These are phyloP conservation scores for Epirrita christyi DNA, from an alignment of 2,888 invertebrate genomes.

Conservation along the genomic window DNA sequence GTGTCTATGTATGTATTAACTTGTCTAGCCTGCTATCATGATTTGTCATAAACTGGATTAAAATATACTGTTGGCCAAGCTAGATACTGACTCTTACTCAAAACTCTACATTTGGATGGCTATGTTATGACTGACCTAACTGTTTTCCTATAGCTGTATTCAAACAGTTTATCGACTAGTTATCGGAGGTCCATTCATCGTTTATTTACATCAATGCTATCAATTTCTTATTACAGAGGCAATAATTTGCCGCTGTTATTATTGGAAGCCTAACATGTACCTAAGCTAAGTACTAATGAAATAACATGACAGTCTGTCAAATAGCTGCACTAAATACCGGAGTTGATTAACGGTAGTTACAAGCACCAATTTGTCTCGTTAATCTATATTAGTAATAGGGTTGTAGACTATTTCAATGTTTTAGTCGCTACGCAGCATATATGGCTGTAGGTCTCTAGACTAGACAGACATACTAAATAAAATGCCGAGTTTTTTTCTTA, in stretches of 20 bases:
- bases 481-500: too few species aligned
- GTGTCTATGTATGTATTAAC: too few species aligned
- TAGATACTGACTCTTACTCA: too few species aligned
- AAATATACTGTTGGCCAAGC: too few species aligned
- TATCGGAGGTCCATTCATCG: constrained; percentile 24
- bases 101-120: too few species aligned
- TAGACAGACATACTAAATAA: too few species aligned
- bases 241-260: constrained; percentile 17
- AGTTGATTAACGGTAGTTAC: constrained; percentile 42
- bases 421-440: not conserved
- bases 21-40: too few species aligned
- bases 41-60: too few species aligned
- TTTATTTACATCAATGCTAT: constrained; percentile 20
- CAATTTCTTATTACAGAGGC: constrained; percentile 19
- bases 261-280: constrained; percentile 23
- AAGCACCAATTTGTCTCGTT: constrained; percentile 30
- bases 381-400: constrained; percentile 9
- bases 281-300: constrained; percentile 34
- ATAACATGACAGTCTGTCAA: constrained; percentile 43
- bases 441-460: too few species aligned
- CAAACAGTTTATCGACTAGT: constrained; percentile 24
- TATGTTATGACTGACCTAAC: not conserved
- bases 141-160: constrained; percentile 6
- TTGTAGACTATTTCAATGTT: not conserved
- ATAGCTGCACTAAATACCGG: constrained; percentile 43